Conservation (phyloP, 2,113 vertebrate species). For the Rhegmatorhina hoffmannsi region DNA sequence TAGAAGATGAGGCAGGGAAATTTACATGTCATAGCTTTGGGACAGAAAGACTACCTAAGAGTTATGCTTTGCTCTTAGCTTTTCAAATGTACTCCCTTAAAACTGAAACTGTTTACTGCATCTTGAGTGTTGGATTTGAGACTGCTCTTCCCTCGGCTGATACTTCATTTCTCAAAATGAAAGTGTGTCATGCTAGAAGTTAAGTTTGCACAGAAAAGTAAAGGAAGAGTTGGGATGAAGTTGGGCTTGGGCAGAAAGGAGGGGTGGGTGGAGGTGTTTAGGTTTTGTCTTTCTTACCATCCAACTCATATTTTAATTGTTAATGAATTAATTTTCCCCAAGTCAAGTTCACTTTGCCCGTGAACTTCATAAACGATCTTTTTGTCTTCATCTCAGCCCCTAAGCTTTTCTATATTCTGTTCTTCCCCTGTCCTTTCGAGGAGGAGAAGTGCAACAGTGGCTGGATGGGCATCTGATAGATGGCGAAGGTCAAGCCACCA, state of each 20-base stretch:
- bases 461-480: not conserved
- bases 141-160: not conserved
- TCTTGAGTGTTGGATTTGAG: not conserved
- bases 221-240: not conserved
- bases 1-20: not conserved
- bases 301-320: not conserved
- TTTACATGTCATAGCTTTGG: not conserved
- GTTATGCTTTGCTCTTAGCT: not conserved
- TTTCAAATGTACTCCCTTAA: not conserved
- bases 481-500: not conserved
- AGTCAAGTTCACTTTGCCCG: not conserved
- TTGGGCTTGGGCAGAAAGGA: not conserved
- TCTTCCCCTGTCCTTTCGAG: not conserved
- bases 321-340: not conserved
- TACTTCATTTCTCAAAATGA: not conserved
- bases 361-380: not conserved
- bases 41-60: not conserved
- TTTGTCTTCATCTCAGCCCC: not conserved
- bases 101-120: not conserved
- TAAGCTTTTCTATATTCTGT: not conserved
- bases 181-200: not conserved
- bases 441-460: not conserved
- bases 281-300: not conserved
- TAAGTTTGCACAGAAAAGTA: not conserved
- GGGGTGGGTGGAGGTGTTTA: accelerated